These are phyloP conservation scores for Gymnobelideus leadbeateri DNA, from an alignment of 2,113 vertebrate genomes.

Conservation along the genomic window DNA sequence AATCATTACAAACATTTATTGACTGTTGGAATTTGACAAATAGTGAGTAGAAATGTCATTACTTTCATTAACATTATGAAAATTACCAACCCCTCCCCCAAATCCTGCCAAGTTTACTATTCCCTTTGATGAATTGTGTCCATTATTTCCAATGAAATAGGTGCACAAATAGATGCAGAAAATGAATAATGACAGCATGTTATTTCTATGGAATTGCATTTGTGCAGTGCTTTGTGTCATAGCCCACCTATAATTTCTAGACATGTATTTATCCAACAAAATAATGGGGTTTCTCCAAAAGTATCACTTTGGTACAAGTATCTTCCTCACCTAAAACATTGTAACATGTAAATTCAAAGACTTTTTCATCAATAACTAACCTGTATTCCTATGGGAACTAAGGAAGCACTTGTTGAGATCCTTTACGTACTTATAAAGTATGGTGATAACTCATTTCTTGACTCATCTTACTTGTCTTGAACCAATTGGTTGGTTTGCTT, in stretches of 20 bases:
- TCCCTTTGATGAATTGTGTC: slow-evolving; percentile 8
- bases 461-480: background rate
- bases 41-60: slow-evolving; percentile 36
- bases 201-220: background rate
- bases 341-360: background rate
- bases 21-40: background rate
- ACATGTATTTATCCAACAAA: slow-evolving; percentile 7
- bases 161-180: slow-evolving; percentile 1
- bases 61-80: slow-evolving; percentile 3
- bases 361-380: background rate
- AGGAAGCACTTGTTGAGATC: background rate
- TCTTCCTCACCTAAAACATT: background rate
- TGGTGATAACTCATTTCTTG: background rate
- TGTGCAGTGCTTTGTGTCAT: background rate
- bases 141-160: slow-evolving; percentile 48
- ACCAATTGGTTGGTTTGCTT: background rate
- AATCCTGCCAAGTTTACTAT: background rate
- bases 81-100: background rate
- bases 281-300: slow-evolving; percentile 16
- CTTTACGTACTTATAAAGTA: background rate
- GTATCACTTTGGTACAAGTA: background rate
- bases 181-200: background rate
- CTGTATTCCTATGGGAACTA: background rate
- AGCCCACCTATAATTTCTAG: background rate
- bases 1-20: background rate